A percentile compares a stretch with the other conserved stretches of the same genome.
These are phyloP conservation scores for Euplexia lucipara DNA, from an alignment of 2,888 invertebrate genomes.

Conservation along the genomic window DNA sequence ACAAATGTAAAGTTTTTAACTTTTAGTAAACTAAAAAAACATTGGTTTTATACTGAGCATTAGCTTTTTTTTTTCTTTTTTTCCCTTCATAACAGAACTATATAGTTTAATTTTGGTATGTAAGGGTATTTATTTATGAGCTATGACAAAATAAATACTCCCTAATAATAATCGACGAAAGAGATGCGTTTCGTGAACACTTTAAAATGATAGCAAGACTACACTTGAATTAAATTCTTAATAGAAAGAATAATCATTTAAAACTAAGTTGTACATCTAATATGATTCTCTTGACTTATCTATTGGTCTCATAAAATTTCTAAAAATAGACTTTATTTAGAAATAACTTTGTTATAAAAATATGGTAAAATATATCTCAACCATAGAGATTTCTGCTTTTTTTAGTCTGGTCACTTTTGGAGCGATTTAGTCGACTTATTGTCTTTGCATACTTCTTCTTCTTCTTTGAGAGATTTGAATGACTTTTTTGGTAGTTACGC, in stretches of 20 bases:
- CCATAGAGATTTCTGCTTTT: not conserved
- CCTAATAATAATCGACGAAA: not conserved
- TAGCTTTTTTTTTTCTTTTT: no score
- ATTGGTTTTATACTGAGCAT: not conserved
- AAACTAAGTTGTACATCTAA: constrained; percentile 11
- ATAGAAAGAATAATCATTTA: constrained; percentile 12
- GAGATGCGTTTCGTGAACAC: not conserved
- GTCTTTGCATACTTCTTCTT: not conserved
- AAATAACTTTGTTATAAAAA: constrained; percentile 25
- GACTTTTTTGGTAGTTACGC: constrained; percentile 10
- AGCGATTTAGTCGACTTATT: constrained; percentile 20
- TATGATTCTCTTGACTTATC: constrained; percentile 20
- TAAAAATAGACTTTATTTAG: constrained; percentile 19
- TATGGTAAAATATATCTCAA: constrained; percentile 5
- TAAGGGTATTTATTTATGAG: not conserved
- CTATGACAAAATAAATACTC: not conserved
- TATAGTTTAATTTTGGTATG: not conserved
- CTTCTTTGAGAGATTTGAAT: constrained; percentile 1
- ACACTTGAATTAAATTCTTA: constrained; percentile 6
- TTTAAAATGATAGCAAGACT: not conserved
- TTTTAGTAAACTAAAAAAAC: not conserved
- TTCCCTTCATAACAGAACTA: no score
- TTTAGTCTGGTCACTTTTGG: constrained; percentile 5
- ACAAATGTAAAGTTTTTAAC: constrained; percentile 2
- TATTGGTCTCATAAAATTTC: constrained; percentile 27